Conservation (phyloP, 2,797 vertebrate species). For the Scyliorhinus canicula region DNA sequence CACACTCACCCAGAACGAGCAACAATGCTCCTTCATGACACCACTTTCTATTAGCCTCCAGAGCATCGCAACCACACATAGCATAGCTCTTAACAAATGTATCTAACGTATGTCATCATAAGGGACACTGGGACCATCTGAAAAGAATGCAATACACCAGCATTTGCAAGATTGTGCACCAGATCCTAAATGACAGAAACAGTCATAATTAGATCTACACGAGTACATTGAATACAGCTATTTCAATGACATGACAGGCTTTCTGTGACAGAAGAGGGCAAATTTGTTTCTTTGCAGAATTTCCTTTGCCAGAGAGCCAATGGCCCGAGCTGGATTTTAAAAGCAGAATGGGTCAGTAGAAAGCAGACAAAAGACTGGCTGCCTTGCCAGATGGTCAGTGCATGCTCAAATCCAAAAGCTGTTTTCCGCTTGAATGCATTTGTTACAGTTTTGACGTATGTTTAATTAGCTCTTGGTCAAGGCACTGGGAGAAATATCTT, state of each 20-base stretch:
- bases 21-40: neutral
- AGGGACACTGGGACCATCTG: neutral
- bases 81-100: too few relatives aligned
- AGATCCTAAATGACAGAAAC: neutral
- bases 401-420: neutral
- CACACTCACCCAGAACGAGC: too few relatives aligned
- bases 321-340: too few relatives aligned
- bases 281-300: slow-evolving; percentile 23
- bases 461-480: neutral
- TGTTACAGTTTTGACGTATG: neutral
- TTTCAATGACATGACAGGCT: neutral
- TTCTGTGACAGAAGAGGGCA: too few relatives aligned
- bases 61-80: neutral
- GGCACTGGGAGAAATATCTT: neutral
- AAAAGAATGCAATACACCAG: neutral
- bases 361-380: neutral
- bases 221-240: neutral
- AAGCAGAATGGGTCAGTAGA: neutral
- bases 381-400: neutral
- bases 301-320: neutral
- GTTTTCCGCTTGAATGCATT: neutral
- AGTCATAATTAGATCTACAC: neutral
- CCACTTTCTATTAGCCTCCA: neutral
- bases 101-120: neutral
- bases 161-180: neutral